Evolutionary conservation across 2,113 vertebrate species (phyloP), one percentile per base, ranked within the genome.

Genomic region (Platanista minor): DNA sequence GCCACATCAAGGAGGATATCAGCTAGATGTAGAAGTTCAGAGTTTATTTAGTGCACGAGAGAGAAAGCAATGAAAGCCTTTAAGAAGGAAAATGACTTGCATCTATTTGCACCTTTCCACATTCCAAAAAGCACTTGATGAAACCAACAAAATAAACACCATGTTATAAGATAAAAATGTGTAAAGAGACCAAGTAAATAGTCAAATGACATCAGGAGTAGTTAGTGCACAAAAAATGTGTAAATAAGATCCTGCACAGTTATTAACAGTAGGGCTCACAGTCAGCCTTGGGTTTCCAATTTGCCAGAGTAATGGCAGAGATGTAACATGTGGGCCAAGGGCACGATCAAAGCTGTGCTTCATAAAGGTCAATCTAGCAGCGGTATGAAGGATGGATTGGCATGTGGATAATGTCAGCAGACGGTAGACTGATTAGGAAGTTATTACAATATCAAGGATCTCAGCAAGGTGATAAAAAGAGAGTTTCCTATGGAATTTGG

Each of bases 61-160:
- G 12, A 39, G 75, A 86, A 86, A 39, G 15, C 33, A 72, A 78
- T 83, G 80, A 27, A 77, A 90, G 7, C 46, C 71, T 94, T 36
- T 83, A 62, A 91, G 89, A 77, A 77, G 36, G n/a, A 89, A 10
- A 93, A 59, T 62, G 7, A 41, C 10, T 88, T 61, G n/a, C 10
- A 86, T 87, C 75, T 85, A 52, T 89, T 91, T 95, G 80, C 36
- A 91, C 12, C 33, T 91, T 88, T 93, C 33, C 9, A 17, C 33
- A 57, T 90, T 83, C n/a, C 81, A 49, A 96, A 95, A 92, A 41
- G 36, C 69, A 96, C 88, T 67, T 49, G 1, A 94, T 59, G 33
- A 31, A 83, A 36, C 2, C 11, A 69, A 54, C 62, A 90, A 94
- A 61, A 75, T 78, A 74, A 69, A 43, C 33, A 14, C 25, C 74